phyloP scores from a whole-genome alignment of 2,113 vertebrate genomes.

The Microtus ochrogaster region DNA sequence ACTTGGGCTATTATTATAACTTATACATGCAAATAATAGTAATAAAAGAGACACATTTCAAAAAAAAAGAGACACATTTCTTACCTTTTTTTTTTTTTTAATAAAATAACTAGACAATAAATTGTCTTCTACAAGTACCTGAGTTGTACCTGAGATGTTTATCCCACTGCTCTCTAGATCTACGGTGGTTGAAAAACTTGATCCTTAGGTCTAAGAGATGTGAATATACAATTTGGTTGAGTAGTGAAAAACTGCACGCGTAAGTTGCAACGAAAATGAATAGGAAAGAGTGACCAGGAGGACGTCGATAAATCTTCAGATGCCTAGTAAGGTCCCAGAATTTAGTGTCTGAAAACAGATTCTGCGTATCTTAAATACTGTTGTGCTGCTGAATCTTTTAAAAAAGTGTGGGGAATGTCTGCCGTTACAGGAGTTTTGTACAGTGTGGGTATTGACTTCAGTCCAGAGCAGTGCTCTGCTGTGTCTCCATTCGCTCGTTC shows the following conservation, averaged over 20 bases:
- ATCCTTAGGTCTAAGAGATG: not conserved
- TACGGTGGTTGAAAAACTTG: not conserved
- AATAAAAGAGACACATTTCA: not conserved
- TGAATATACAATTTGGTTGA: not conserved
- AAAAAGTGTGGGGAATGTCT: not conserved
- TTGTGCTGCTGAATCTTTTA: constrained; percentile 10
- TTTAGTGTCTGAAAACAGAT: constrained; percentile 27
- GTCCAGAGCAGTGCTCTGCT: not conserved
- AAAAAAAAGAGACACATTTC: not conserved
- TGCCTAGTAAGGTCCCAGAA: not conserved
- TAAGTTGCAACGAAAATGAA: not conserved
- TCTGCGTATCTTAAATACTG: not conserved
- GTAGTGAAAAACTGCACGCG: constrained; percentile 27
- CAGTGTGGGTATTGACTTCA: not conserved
- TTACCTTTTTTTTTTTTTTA: not conserved
- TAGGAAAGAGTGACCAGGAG: not conserved
- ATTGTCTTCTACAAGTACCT: not conserved
- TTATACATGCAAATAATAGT: not conserved
- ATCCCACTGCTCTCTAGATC: not conserved
- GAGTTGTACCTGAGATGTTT: not conserved
- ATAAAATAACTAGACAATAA: not conserved
- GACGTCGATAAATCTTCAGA: not conserved
- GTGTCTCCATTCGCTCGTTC: not conserved
- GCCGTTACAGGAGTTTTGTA: constrained; percentile 19
- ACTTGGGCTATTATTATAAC: not conserved